Conservation (phyloP, 2,888 invertebrate species). For the Melolontha melolontha region DNA sequence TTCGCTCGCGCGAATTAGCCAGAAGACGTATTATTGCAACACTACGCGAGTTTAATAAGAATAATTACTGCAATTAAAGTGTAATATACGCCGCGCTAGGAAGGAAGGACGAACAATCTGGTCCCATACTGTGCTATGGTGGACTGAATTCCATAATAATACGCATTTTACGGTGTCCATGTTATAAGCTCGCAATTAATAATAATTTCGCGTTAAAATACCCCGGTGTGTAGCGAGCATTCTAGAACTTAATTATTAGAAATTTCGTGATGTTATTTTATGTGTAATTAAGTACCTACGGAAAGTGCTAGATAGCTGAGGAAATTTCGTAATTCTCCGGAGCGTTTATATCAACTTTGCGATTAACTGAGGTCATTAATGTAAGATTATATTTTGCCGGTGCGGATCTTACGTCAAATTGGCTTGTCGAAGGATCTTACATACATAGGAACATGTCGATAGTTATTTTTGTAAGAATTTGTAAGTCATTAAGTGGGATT, state of each 20-base stretch:
- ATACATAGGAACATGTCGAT: no score
- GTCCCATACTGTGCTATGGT: no score
- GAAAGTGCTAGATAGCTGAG: conserved; percentile 21
- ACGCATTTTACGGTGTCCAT: conserved; percentile 8
- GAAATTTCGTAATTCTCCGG: conserved; percentile 30
- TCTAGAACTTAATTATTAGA: conserved; percentile 19
- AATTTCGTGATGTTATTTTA: conserved; percentile 14
- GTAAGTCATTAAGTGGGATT: no score
- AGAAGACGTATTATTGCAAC: conserved; percentile 17
- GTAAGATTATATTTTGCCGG: conserved; percentile 17
- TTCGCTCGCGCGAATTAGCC: conserved; percentile 13
- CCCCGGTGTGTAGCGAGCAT: conserved; percentile 5
- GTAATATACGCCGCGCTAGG: conserved; percentile 20
- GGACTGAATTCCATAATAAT: conserved; percentile 23
- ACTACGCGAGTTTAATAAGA: conserved; percentile 28
- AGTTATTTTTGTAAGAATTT: no score
- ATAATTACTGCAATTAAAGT: conserved; percentile 27
- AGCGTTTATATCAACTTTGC: conserved; percentile 18
- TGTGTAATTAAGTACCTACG: conserved; percentile 24
- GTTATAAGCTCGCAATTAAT: conserved; percentile 21
- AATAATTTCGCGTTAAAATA: conserved; percentile 13
- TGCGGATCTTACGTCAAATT: conserved; percentile 17
- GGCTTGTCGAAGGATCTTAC: not conserved
- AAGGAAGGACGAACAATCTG: no score
- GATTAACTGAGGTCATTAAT: conserved; percentile 30